phyloP scores from a whole-genome alignment of 1,140 invertebrate species.

The Drosophila ironensis region DNA sequence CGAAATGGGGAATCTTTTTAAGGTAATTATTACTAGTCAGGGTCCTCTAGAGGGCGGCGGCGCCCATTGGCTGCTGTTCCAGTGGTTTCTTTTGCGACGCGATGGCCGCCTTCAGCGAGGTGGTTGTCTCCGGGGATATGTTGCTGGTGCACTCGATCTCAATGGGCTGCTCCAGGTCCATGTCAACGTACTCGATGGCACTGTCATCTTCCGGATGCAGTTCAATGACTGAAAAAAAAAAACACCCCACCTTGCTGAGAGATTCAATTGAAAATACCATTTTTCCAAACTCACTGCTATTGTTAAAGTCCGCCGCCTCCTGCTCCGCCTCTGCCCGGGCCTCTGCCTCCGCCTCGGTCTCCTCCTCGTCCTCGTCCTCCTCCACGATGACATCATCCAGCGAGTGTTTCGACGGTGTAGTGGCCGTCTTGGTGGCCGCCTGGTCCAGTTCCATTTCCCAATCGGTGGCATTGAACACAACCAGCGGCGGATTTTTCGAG shows the following conservation, averaged over 20 bases:
- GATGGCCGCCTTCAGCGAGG: conserved; percentile 42
- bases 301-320: conserved; percentile 37
- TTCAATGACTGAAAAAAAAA: conserved; percentile 57
- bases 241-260: too few relatives aligned
- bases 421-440: conserved; percentile 81
- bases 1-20: conserved; percentile 6
- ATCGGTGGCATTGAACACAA: conserved; percentile 82
- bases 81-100: conserved; percentile 16
- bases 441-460: conserved; percentile 85
- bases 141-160: conserved; percentile 67
- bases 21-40: not conserved
- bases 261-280: too few relatives aligned
- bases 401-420: conserved; percentile 35
- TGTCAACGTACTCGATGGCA: conserved; percentile 77
- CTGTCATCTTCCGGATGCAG: conserved; percentile 68
- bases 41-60: conserved; percentile 32
- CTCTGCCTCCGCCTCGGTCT: too few relatives aligned
- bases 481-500: conserved; percentile 26
- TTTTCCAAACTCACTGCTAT: conserved; percentile 56
- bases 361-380: conserved; percentile 43
- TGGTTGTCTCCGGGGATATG: conserved; percentile 52
- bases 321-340: conserved; percentile 12
- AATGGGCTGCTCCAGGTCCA: conserved; percentile 69
- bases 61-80: conserved; percentile 19
- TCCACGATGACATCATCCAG: conserved; percentile 69